These are phyloP conservation scores for Hyphantria cunea DNA, from an alignment of 1,140 invertebrate genomes.

Conservation along the genomic window DNA sequence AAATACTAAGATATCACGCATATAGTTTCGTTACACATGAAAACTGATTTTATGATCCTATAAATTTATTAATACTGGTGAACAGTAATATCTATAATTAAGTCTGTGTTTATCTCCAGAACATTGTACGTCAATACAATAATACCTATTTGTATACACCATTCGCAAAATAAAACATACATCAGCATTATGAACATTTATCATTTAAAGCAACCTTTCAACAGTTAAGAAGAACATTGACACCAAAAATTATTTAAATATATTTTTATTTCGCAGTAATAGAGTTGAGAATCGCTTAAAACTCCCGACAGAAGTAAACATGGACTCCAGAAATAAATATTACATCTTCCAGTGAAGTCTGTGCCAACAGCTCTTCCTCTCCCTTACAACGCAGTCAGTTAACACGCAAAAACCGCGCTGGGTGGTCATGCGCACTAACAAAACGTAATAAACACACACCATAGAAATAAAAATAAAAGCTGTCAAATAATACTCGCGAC, in stretches of 20 bases:
- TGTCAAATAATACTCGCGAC: neutral
- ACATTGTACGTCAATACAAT: too few species aligned
- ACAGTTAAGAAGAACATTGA: slow-evolving; percentile 1
- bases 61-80: slow-evolving; percentile 1
- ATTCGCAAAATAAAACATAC: slow-evolving; percentile 16
- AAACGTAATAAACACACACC: slow-evolving; percentile 18
- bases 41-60: neutral
- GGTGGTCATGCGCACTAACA: slow-evolving; percentile 38
- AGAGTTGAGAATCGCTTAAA: slow-evolving; percentile 7
- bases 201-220: neutral
- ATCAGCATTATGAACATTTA: neutral
- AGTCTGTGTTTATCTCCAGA: slow-evolving; percentile 10
- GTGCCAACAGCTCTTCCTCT: slow-evolving; percentile 60
- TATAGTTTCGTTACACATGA: too few species aligned
- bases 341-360: slow-evolving; percentile 59
- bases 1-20: too few species aligned
- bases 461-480: slow-evolving; percentile 1
- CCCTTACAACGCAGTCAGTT: slow-evolving; percentile 54
- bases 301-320: slow-evolving; percentile 34
- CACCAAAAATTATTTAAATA: slow-evolving; percentile 2
- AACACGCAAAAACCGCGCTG: slow-evolving; percentile 47
- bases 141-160: neutral
- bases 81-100: neutral
- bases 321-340: slow-evolving; percentile 76
- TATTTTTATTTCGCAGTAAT: too few species aligned